Evolutionary conservation across 92 coral and sea anemone genomes (phyloP), one percentile per base, ranked within the genome.

Genomic region (Siderastrea radians): DNA sequence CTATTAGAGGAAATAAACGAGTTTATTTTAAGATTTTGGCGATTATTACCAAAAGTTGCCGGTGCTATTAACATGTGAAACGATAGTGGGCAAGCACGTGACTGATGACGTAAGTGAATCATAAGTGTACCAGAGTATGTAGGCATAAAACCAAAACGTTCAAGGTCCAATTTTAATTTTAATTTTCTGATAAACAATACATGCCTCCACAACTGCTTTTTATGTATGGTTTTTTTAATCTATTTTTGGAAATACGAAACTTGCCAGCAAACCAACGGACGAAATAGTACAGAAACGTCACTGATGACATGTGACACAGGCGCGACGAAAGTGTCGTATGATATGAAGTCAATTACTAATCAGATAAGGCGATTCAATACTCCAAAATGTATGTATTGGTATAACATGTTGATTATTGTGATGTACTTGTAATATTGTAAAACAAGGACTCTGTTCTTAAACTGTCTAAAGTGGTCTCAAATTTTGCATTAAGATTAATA

Each of bases 81-180:
- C 10, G 5, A 57, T 5, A 43, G 19, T 49, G 67, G 38, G 82
- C 84, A 79, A 49, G 26, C 59, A 80, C 84, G 75, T 80, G 84
- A 52, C 52, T 11, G 3, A 63, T 80, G 84, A 80, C 75, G 75
- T 53, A 7, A 14, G 6, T 49, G 19, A 49, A 8, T 38, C 5
- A 2, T n/a, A 53, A 54, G 15, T 67, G 84, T 46, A 50, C 71
- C 62, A 17, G 16, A 7, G 51, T 46, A 58, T 14, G 44, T 11
- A 44, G 80, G 16, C 13, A 46, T 16, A 3, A 62, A 49, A 62
- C 48, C 38, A 54, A 67, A 53, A 53, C 53, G 10, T 10, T 13
- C 11, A 48, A 38, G 80, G 50, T 54, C 66, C 19, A 65, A 19
- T 65, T 65, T 65, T 26, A 26, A 26, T 26, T 26, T 26, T 26